Conservation (phyloP, 2,888 invertebrate species). For the Stictocephala bisonia region DNA sequence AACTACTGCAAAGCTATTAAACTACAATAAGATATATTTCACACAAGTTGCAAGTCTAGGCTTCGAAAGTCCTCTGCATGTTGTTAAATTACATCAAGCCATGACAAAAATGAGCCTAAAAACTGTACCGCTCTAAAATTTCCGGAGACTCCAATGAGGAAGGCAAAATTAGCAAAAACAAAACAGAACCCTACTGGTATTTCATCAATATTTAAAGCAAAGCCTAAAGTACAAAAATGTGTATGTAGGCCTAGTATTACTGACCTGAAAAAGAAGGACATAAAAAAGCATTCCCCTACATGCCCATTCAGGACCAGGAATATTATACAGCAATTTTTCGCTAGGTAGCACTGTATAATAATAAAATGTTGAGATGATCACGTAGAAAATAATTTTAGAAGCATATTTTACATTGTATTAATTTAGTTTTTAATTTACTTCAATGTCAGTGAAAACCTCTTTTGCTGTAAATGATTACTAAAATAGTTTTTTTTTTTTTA, state of each 20-base stretch:
- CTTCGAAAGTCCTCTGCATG: too few relatives aligned
- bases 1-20: constrained; percentile 38
- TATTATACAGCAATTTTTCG: too few relatives aligned
- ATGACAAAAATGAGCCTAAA: constrained; percentile 27
- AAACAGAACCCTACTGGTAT: background rate
- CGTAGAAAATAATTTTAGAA: too few relatives aligned
- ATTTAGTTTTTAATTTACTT: too few relatives aligned
- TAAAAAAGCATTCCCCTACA: constrained; percentile 28
- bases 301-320: constrained; percentile 28
- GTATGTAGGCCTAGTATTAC: background rate
- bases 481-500: too few relatives aligned
- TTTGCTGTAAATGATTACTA: too few relatives aligned
- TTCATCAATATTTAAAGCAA: constrained; percentile 16
- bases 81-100: constrained; percentile 12
- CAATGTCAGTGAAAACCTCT: too few relatives aligned
- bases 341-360: too few relatives aligned
- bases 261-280: constrained; percentile 34
- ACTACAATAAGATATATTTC: constrained; percentile 30
- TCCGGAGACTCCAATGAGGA: constrained; percentile 3
- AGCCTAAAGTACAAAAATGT: constrained; percentile 15
- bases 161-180: background rate
- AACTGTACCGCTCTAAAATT: constrained; percentile 11
- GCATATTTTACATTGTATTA: too few relatives aligned
- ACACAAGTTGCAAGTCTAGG: background rate
- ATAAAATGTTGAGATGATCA: too few relatives aligned